Evolutionary conservation across 2,888 invertebrate genomes (phyloP), one percentile per base, ranked within the genome.

Genomic region (Euplagia quadripunctaria): DNA sequence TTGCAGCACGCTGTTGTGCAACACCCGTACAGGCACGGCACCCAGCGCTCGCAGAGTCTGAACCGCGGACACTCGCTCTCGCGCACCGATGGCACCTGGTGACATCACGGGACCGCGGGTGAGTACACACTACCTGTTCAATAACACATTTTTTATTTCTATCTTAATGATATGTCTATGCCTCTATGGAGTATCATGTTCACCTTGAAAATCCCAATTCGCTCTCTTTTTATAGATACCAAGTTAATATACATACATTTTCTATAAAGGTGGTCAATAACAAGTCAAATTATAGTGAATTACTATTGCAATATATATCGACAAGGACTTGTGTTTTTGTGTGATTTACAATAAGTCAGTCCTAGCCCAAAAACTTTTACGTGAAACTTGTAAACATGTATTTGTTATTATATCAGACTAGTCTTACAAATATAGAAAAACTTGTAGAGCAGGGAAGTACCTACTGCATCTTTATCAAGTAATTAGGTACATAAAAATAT

Each of bases 41-140:
- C 95, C 66, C 97, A 97, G 94, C 97, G 97, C 84, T 97, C 97
- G 87, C 97, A 97, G 96, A 97, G 97, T 86, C 95, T 97, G 93
- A 97, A 97, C 96, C 97, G 97, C 92, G 97, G 97, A 82, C 97
- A 97, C 92, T 97, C 97, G 85, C 94, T 97, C 88, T 97, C 97
- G 90, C 96, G 97, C 91, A 96, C 97, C 94, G 97, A 97, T 96
- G 97, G 97, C 92, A 97, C 97, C 97, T 97, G 97, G 97, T 97
- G 97, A 97, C 97, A 97, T 96, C 97, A 97, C 97, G 97, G 97
- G 95, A 96, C 97, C 97, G 96, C 97, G 96, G 97, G 97, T 97
- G 92, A 85, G 82, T 76, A 31, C 17, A 66, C 12, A 20, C 61
- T 61, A 61, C n/a, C 12, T 55, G 4, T 61, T 31, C 7, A 6